Percentiles rank a stretch among this genome's conserved stretches.
Evolutionary conservation across 2,888 invertebrate species (phyloP).

Genomic region (Epinotia demarniana): DNA sequence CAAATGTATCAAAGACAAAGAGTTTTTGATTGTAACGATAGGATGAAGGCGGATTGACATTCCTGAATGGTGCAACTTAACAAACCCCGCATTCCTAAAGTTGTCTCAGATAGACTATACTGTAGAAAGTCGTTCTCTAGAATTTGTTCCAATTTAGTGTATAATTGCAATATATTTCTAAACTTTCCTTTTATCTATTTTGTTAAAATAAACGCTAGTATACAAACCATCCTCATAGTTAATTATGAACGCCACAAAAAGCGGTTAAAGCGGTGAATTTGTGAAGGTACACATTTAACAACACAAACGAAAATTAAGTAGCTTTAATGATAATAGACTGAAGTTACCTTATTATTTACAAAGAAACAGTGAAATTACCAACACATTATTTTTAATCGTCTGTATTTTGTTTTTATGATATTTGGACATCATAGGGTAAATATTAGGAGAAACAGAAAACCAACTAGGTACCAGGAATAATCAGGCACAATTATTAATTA

Average conservation of each 20-base stretch:
- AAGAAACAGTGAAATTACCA: too few relatives aligned
- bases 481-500: too few relatives aligned
- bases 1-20: slow-evolving; percentile 29
- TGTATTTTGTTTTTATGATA: too few relatives aligned
- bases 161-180: background rate
- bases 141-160: slow-evolving; percentile 13
- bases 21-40: slow-evolving; percentile 24
- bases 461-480: too few relatives aligned
- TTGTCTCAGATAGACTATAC: slow-evolving; percentile 10
- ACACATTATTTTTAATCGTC: too few relatives aligned
- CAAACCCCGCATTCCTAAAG: slow-evolving; percentile 33
- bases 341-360: too few relatives aligned
- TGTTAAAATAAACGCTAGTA: background rate
- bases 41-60: slow-evolving; percentile 23
- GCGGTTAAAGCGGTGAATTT: background rate
- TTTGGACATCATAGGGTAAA: too few relatives aligned
- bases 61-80: slow-evolving; percentile 33
- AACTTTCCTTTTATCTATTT: background rate
- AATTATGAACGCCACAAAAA: background rate
- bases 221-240: background rate
- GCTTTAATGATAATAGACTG: too few relatives aligned
- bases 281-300: background rate
- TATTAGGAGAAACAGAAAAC: too few relatives aligned
- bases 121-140: slow-evolving; percentile 2
- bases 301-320: background rate